phyloP scores from a whole-genome alignment of 2,113 vertebrate species.

The Hippocampus mohnikei region DNA sequence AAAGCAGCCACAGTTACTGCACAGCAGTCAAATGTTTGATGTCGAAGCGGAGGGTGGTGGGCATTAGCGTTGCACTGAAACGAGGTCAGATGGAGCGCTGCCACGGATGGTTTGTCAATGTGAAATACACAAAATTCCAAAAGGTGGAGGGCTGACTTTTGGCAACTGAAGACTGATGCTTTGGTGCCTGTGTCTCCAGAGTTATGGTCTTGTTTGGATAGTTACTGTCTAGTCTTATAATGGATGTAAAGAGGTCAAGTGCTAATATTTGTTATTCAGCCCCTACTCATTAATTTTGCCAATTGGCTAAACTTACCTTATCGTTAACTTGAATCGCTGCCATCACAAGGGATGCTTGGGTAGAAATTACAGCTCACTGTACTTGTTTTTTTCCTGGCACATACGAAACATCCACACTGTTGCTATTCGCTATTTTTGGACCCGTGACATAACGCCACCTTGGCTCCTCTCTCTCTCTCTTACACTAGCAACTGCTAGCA shows the following conservation, averaged over 20 bases:
- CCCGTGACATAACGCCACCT: neutral
- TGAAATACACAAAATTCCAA: neutral
- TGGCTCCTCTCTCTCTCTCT: neutral
- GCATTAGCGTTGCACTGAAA: neutral
- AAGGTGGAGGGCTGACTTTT: neutral
- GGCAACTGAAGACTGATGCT: too few relatives aligned
- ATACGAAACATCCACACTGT: neutral
- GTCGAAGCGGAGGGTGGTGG: neutral
- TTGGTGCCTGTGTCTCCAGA: neutral
- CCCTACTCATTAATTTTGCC: neutral
- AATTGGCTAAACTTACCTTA: slow-evolving; percentile 14
- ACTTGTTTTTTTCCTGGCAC: neutral
- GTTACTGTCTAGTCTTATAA: neutral
- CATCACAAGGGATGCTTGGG: neutral
- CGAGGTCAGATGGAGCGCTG: neutral
- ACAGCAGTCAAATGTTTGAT: neutral
- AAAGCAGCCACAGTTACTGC: neutral
- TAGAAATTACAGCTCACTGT: neutral
- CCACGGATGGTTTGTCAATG: neutral
- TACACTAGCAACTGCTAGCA: neutral
- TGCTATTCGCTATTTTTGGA: neutral
- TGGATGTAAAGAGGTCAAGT: neutral
- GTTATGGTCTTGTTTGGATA: neutral
- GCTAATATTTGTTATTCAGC: neutral
- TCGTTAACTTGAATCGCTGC: neutral